These are phyloP conservation scores for Pipistrellus pipistrellus DNA, from an alignment of 2,797 vertebrate species.

Conservation along the genomic window DNA sequence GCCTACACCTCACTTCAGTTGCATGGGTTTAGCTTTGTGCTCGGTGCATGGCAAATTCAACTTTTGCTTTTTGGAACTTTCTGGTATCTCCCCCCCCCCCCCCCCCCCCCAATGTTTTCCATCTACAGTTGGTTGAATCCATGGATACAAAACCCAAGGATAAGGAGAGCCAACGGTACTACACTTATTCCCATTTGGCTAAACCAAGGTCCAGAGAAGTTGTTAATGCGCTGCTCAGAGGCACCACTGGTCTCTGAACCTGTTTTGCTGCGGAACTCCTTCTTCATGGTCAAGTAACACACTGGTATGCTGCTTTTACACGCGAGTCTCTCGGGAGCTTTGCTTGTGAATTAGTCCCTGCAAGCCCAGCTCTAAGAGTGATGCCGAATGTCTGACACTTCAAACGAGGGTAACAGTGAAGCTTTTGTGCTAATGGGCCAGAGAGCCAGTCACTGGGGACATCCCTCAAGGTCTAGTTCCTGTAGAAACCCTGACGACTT, in stretches of 20 bases:
- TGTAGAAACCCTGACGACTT: background rate
- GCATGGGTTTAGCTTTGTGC: background rate
- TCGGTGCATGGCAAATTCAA: background rate
- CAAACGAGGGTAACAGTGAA: background rate
- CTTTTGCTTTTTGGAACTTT: background rate
- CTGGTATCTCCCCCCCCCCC: background rate
- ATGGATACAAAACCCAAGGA: background rate
- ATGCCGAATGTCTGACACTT: constrained; percentile 5
- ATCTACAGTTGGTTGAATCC: background rate
- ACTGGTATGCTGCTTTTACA: background rate
- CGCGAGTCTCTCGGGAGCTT: background rate
- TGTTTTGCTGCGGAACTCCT: background rate
- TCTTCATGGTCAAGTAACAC: background rate
- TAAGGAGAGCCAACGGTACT: background rate
- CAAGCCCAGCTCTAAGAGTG: background rate
- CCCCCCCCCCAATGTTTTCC: background rate
- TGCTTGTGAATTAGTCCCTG: background rate
- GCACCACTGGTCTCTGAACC: background rate
- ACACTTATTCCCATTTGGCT: background rate
- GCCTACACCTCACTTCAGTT: background rate
- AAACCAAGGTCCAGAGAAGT: background rate
- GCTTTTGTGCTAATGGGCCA: background rate
- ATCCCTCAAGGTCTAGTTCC: background rate
- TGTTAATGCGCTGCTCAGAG: background rate
- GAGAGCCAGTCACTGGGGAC: background rate